A percentile compares a stretch with the other conserved stretches of the same genome.
These are phyloP conservation scores for Ctena decussata DNA, from an alignment of 2,888 invertebrate species.

Conservation along the genomic window DNA sequence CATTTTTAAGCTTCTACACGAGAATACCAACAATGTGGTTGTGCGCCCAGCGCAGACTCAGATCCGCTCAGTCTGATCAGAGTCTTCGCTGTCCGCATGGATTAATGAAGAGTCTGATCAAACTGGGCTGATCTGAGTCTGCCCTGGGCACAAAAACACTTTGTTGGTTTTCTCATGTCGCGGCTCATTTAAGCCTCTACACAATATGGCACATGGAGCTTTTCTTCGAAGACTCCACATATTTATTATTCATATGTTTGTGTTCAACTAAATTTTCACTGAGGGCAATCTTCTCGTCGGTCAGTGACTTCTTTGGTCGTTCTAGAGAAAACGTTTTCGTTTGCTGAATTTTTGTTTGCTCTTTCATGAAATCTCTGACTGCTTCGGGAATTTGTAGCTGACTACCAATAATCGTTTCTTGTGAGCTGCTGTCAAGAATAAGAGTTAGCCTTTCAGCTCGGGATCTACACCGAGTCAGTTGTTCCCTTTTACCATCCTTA, in stretches of 20 bases:
- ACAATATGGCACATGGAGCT: neutral
- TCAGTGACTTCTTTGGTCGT: neutral
- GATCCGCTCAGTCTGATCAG: too few species aligned
- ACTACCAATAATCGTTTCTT: neutral
- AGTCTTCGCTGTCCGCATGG: too few species aligned
- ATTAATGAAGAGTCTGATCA: too few species aligned
- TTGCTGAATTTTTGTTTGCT: slow-evolving; percentile 53
- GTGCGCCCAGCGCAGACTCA: too few species aligned
- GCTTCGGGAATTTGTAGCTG: slow-evolving; percentile 41
- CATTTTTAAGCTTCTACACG: too few species aligned
- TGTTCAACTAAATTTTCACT: neutral
- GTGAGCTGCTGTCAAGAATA: slow-evolving; percentile 26
- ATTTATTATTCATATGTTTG: too few species aligned
- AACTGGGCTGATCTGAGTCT: too few species aligned
- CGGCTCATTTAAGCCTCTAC: too few species aligned
- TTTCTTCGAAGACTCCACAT: neutral
- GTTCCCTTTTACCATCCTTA: slow-evolving; percentile 37
- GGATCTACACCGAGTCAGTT: slow-evolving; percentile 7
- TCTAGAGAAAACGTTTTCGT: slow-evolving; percentile 49
- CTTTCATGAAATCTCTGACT: slow-evolving; percentile 44
- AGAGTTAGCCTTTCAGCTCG: slow-evolving; percentile 25
- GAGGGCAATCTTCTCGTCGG: neutral
- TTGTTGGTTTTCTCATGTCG: too few species aligned
- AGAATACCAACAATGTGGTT: too few species aligned
- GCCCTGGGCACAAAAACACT: too few species aligned